Conservation (phyloP, 2,888 invertebrate species). For the Thera britannica region DNA sequence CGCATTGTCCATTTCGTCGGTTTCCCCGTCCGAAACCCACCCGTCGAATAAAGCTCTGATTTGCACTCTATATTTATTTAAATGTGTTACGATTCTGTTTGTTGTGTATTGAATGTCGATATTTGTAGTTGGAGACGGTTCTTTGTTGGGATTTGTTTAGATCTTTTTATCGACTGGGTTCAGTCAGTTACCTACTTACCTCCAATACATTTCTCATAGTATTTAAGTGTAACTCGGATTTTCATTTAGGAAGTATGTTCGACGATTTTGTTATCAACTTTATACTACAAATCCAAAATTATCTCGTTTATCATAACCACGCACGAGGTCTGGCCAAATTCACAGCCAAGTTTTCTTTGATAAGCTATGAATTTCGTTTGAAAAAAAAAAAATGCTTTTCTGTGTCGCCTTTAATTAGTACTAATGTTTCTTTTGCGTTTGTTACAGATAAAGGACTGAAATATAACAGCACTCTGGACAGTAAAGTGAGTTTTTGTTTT, state of each 20-base stretch:
- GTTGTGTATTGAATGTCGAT: conserved; percentile 19
- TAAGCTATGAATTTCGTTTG: background rate
- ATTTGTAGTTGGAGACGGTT: conserved; percentile 7
- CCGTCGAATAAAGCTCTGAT: conserved; percentile 38
- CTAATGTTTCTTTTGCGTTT: conserved; percentile 38
- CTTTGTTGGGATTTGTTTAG: conserved; percentile 5
- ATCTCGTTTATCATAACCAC: no score
- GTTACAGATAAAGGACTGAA: conserved; percentile 52
- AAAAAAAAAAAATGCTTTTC: background rate
- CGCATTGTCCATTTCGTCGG: conserved; percentile 77
- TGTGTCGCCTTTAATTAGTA: conserved; percentile 7
- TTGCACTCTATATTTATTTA: conserved; percentile 33
- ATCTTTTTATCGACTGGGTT: background rate
- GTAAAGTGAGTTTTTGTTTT: conserved; percentile 51
- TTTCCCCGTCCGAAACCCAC: conserved; percentile 40
- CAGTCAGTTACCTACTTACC: background rate
- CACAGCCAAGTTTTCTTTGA: background rate
- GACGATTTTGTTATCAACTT: no score
- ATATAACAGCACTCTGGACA: conserved; percentile 44
- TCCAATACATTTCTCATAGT: background rate
- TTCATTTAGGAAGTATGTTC: no score
- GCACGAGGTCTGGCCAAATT: no score
- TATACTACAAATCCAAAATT: no score
- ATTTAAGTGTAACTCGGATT: no score
- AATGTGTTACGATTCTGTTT: conserved; percentile 29